These are phyloP conservation scores for Uromys caudimaculatus DNA, from an alignment of 2,797 vertebrate genomes.

Conservation along the genomic window DNA sequence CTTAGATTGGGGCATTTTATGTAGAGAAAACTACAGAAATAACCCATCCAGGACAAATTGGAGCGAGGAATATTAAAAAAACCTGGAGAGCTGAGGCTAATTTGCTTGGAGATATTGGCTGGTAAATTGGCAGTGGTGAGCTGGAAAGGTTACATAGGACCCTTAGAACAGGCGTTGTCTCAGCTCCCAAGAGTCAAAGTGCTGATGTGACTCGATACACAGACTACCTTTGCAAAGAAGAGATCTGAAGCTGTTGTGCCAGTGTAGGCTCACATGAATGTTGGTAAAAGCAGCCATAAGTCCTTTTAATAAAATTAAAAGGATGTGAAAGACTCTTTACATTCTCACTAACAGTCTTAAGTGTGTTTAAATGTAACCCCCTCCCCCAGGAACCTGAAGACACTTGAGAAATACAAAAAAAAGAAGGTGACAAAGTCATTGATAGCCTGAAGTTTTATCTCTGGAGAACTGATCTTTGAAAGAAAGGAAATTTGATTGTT, in stretches of 20 bases:
- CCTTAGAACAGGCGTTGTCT: not conserved
- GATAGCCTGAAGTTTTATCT: constrained; percentile 81
- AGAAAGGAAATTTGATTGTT: constrained; percentile 85
- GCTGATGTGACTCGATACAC: not conserved
- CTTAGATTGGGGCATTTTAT: not conserved
- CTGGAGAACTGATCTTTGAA: constrained; percentile 84
- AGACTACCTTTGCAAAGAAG: not conserved
- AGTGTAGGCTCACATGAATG: not conserved
- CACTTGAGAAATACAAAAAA: constrained; percentile 40
- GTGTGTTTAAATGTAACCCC: constrained; percentile 80
- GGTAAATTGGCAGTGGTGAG: not conserved
- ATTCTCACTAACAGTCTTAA: not conserved
- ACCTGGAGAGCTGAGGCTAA: not conserved
- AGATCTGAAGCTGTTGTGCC: not conserved
- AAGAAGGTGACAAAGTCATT: constrained; percentile 63
- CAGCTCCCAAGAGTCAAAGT: too few relatives aligned
- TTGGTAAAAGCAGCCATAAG: not conserved
- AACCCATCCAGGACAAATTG: not conserved
- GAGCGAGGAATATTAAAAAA: not conserved
- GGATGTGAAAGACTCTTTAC: not conserved
- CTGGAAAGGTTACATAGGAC: not conserved
- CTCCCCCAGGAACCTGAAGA: constrained; percentile 49
- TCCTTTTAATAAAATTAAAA: not conserved
- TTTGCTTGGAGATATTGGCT: not conserved
- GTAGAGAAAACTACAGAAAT: not conserved